phyloP scores from a whole-genome alignment of 2,888 invertebrate genomes.

The Meta bourneti region DNA sequence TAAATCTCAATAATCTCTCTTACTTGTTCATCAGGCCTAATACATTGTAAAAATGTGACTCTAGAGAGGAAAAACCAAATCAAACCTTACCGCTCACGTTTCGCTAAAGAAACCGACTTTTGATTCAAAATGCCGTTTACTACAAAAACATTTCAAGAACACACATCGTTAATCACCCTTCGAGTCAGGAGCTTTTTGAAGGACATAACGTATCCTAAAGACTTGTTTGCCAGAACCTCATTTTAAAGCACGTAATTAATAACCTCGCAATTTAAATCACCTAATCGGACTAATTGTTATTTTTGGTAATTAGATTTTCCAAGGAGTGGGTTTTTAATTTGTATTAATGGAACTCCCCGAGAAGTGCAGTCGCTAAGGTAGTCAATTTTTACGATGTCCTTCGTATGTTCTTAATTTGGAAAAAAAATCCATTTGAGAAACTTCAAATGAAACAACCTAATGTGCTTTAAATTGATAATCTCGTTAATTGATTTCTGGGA shows the following conservation, averaged over 20 bases:
- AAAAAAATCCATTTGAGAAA: background rate
- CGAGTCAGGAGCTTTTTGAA: no score
- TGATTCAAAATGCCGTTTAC: no score
- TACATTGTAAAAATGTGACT: no score
- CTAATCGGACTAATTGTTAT: conserved; percentile 58
- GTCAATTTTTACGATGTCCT: conserved; percentile 15
- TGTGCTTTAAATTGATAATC: conserved; percentile 20
- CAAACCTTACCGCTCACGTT: no score
- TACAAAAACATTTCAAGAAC: no score
- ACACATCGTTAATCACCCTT: no score
- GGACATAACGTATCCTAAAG: no score
- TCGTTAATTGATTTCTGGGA: conserved; percentile 26
- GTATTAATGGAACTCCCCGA: conserved; percentile 35
- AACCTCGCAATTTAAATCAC: conserved; percentile 34
- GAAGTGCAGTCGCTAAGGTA: background rate
- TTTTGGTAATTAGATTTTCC: conserved; percentile 54
- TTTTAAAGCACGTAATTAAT: conserved; percentile 38
- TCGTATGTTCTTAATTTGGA: background rate
- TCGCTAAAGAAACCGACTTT: no score
- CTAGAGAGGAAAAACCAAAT: no score
- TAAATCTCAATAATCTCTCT: no score
- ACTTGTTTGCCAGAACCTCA: no score
- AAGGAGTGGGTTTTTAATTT: conserved; percentile 48
- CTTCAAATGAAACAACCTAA: background rate
- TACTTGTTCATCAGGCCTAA: no score